Conservation (phyloP, 2,888 invertebrate species). For the Anoplius nigerrimus region DNA sequence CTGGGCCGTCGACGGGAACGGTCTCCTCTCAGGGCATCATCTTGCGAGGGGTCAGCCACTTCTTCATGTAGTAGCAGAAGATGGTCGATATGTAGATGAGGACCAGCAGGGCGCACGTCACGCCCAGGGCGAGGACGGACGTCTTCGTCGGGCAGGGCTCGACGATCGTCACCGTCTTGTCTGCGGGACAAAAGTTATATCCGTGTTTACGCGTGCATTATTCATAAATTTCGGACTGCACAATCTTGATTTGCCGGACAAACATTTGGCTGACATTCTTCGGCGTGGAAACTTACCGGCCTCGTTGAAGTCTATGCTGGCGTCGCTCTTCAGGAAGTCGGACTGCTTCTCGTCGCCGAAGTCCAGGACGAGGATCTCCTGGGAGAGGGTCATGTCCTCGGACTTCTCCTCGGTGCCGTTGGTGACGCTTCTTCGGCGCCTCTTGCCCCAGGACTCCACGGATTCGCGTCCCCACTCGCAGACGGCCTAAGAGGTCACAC, state of each 20-base stretch:
- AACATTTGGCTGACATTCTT: not conserved
- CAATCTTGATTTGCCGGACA: too few relatives aligned
- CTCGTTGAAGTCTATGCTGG: constrained; percentile 78
- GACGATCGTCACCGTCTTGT: constrained; percentile 92
- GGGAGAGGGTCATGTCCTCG: constrained; percentile 94
- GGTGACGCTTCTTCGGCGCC: constrained; percentile 84
- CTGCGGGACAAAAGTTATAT: constrained; percentile 76
- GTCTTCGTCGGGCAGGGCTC: constrained; percentile 95
- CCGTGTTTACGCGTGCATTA: too few relatives aligned
- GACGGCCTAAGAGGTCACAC: constrained; percentile 80
- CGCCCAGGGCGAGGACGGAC: constrained; percentile 92
- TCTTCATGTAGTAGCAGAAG: constrained; percentile 95
- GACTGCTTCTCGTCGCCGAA: constrained; percentile 93
- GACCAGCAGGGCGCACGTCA: constrained; percentile 92
- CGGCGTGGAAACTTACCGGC: constrained; percentile 69
- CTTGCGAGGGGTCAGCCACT: constrained; percentile 91
- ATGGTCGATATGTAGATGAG: constrained; percentile 93
- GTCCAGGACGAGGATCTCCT: constrained; percentile 94
- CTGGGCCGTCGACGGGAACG: not conserved
- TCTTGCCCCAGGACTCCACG: constrained; percentile 93
- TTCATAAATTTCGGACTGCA: too few relatives aligned
- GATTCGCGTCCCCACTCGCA: constrained; percentile 95
- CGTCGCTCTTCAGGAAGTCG: constrained; percentile 87
- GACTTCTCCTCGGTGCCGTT: constrained; percentile 81
- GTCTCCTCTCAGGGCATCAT: constrained; percentile 80